A percentile compares a stretch with the other conserved stretches of the same genome.
phyloP scores from a whole-genome alignment of 1,140 invertebrate species.

The Caenorhabditis latens region DNA sequence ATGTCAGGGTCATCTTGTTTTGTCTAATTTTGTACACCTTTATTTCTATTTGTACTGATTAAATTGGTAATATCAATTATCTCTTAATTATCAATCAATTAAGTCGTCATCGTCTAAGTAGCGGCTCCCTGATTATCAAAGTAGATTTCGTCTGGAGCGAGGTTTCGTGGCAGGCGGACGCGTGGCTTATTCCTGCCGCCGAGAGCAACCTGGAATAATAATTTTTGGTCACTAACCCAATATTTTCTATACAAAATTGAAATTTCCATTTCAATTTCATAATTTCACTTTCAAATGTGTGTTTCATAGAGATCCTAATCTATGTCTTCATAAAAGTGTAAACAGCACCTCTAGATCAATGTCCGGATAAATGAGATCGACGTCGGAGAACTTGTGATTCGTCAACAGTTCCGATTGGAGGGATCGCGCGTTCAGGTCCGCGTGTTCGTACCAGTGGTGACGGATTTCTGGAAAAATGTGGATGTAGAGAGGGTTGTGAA shows the following conservation, averaged over 20 bases:
- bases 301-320: conserved; percentile 46
- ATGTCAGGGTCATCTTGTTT: neutral
- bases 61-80: neutral
- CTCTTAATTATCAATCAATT: conserved; percentile 3
- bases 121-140: conserved; percentile 75
- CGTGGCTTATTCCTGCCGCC: conserved; percentile 71
- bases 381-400: conserved; percentile 74
- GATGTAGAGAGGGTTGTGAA: too few relatives aligned
- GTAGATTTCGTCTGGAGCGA: conserved; percentile 74
- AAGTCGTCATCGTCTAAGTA: conserved; percentile 52
- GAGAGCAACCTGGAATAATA: conserved; percentile 65
- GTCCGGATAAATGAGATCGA: conserved; percentile 77
- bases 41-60: neutral
- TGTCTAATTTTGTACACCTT: neutral
- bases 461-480: conserved; percentile 70
- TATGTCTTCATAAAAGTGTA: conserved; percentile 11
- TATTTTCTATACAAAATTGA: neutral
- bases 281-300: conserved; percentile 1
- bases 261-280: neutral
- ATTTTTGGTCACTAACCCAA: neutral
- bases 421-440: conserved; percentile 70
- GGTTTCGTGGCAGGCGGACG: conserved; percentile 69
- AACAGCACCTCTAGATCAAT: conserved; percentile 70
- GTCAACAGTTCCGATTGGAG: conserved; percentile 71
- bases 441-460: conserved; percentile 77